These are phyloP conservation scores for Trachelus tabidus DNA, from an alignment of 2,888 invertebrate genomes.

Conservation along the genomic window DNA sequence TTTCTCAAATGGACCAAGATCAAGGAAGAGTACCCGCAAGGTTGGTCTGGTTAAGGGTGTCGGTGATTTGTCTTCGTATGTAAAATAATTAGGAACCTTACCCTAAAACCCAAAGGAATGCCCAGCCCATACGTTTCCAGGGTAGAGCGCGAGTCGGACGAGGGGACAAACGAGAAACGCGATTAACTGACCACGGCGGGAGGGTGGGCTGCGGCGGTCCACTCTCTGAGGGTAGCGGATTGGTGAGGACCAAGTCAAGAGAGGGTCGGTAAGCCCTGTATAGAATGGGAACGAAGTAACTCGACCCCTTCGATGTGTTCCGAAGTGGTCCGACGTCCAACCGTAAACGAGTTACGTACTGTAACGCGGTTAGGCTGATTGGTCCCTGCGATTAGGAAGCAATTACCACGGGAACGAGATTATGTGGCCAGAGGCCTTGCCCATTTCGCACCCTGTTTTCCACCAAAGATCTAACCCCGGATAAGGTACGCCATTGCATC, in stretches of 20 bases:
- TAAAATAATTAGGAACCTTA: conserved; percentile 4
- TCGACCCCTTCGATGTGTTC: conserved; percentile 14
- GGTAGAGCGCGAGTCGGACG: not conserved
- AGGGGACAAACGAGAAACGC: conserved; percentile 32
- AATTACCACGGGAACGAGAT: conserved; percentile 46
- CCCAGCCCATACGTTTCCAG: not conserved
- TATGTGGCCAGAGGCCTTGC: conserved; percentile 36
- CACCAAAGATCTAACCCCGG: conserved; percentile 23
- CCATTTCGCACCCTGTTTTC: conserved; percentile 25
- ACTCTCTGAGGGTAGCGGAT: conserved; percentile 20
- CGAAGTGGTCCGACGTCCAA: conserved; percentile 27
- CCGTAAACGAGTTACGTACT: conserved; percentile 41
- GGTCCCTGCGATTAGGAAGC: conserved; percentile 47
- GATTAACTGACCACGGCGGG: conserved; percentile 29
- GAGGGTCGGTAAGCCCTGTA: conserved; percentile 8
- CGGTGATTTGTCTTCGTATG: conserved; percentile 6
- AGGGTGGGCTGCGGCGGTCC: conserved; percentile 18
- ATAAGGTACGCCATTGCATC: not conserved
- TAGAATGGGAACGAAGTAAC: conserved; percentile 9
- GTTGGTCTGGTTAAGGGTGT: not conserved
- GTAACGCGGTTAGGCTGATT: conserved; percentile 46
- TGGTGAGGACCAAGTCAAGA: conserved; percentile 20
- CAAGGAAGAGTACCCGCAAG: not conserved
- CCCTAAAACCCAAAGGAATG: conserved; percentile 3
- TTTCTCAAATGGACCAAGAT: not conserved